Evolutionary conservation across 2,888 invertebrate species (phyloP), one percentile per base, ranked within the genome.

Genomic region (Lasius platythorax): DNA sequence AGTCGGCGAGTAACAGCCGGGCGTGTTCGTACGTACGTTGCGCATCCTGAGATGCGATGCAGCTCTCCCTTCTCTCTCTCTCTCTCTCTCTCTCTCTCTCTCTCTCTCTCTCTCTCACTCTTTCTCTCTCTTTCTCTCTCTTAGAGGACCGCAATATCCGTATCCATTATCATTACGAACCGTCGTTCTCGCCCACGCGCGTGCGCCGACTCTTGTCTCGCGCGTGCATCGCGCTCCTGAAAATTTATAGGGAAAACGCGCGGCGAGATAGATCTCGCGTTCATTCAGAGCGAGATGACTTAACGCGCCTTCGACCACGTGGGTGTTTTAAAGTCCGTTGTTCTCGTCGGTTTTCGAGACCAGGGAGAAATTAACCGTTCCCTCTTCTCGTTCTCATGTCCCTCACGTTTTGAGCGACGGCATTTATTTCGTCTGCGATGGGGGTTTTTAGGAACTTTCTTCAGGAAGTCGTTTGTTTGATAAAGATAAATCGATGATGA

Each of bases 211-310:
- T 66, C 88, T 90, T 88, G 89, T 89, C 87, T 83, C 88, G 58
- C 72, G 74, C 68, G 90, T 64, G 89, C 83, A 90, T 91, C 90
- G 85, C 85, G 85, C 74, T 82, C 87, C 86, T 85, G 78, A 88
- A 58, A 92, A 92, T 91, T 91, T 91, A 90, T 88, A 89, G 88
- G 81, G 89, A 89, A 90, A 92, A 92, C 89, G 83, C 88, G 84
- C 88, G 84, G 76, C 85, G 84, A 87, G 87, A 90, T 89, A 90
- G 89, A 92, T 91, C 91, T 87, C 89, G 90, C 91, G 91, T 92
- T 91, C 91, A 93, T 93, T 53, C 93, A 92, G 88, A 87, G 64
- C 74, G 88, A 92, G 88, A 92, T 94, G 93, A 94, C 94, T 94
- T 92, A 94, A 88, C 88, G 58, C 82, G 73, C 61, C 64, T 0